Evolutionary conservation across 2,888 invertebrate genomes (phyloP), one percentile per base, ranked within the genome.

Genomic region (Pristionchus mayeri): DNA sequence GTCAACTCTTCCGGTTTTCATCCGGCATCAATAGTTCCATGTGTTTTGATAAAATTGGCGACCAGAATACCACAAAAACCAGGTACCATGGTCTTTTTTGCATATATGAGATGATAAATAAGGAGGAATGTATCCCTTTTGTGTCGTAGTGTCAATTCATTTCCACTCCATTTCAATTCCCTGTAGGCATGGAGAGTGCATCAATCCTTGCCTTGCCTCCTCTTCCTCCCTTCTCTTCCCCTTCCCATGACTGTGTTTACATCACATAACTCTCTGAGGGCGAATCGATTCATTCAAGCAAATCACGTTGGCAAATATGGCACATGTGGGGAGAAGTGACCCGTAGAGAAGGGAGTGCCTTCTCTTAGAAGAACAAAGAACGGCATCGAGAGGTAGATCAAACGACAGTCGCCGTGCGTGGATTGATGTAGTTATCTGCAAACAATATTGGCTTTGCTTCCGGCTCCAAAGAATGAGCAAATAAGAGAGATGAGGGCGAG

Each of bases 191-290:
- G 13, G 21, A 21, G 37, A 67, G 40, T 67, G 40, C 34, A 67
- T 67, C 21, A 34, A 67, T 67, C 34, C n/a, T n/a, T n/a, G n/a
- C n/a, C n/a, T n/a, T n/a, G n/a, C n/a, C n/a, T n/a, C n/a, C n/a
- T n/a, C 16, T 27, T 27, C 63, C 63, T 63, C 34, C n/a, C 76
- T 30, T 27, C 7, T 76, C 48, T 30, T n/a, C n/a, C n/a, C 76
- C 40, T 50, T 76, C 76, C 48, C 76, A 76, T 48, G 48, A 76
- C 76, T 76, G 76, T 76, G 24, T 76, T 48, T 76, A 48, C 76
- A 37, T 67, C 4, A n/a, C 67, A 67, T 76, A 76, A 76, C 76
- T 76, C 76, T 18, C 21, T 37, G 48, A 48, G 48, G 40, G 21
- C 11, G 71, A 76, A 76, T 48, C 76, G 76, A 76, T 76, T 76